Percentiles rank a stretch among this genome's conserved stretches.
These are phyloP conservation scores for Carassius carassius DNA, from an alignment of 2,113 vertebrate genomes.

Conservation along the genomic window DNA sequence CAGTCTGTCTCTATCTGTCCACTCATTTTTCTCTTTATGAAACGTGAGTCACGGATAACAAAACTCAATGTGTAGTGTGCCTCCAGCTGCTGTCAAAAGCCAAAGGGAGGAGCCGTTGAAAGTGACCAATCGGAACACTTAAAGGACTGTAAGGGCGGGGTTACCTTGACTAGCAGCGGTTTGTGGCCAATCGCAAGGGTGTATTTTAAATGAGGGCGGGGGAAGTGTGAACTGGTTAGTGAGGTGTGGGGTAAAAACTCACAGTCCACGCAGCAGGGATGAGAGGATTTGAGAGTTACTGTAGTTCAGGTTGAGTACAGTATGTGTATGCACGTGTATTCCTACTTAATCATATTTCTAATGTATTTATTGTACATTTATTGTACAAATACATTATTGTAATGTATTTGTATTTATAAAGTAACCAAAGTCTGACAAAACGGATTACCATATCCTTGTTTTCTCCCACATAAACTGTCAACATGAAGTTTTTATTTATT, in stretches of 20 bases:
- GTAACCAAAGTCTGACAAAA: too few relatives aligned
- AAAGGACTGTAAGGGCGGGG: not conserved
- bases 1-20: not conserved
- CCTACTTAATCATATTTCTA: not conserved
- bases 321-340: not conserved
- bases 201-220: not conserved
- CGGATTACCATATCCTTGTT: not conserved
- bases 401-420: not conserved
- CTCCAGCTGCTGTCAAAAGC: conserved; percentile 14
- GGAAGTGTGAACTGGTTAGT: not conserved
- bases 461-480: not conserved
- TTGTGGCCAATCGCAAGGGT: not conserved
- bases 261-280: not conserved
- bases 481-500: too few relatives aligned
- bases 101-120: not conserved
- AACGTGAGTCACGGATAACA: not conserved
- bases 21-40: not conserved
- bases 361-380: too few relatives aligned
- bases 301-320: not conserved
- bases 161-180: not conserved
- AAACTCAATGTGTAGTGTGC: not conserved
- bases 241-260: not conserved
- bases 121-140: not conserved
- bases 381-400: too few relatives aligned
- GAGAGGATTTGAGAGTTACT: conserved; percentile 5